Evolutionary conservation across 2,888 invertebrate species (phyloP), one percentile per base, ranked within the genome.

Genomic region (Limnephilus marmoratus): DNA sequence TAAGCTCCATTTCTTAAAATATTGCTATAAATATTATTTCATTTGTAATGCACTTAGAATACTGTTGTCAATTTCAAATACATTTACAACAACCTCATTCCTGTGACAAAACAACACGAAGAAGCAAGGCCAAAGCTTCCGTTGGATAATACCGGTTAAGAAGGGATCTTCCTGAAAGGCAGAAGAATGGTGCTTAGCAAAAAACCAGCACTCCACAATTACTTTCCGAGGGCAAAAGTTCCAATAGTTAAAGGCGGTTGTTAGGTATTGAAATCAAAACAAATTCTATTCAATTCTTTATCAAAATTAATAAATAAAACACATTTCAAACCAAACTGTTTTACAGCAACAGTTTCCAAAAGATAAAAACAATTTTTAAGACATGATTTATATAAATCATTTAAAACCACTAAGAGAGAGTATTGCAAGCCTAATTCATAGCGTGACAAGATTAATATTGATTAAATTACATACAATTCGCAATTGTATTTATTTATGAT

Each of bases 31-130:
- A 68, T 68, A 68, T 68, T 68, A 68, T 9, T 68, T 68, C 7
- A 68, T 68, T 68, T 68, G 68, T 68, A 68, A 68, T 68, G 68
- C 68, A 68, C 68, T n/a, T 68, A 68, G 68, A 68, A 68, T n/a
- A 68, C 68, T 68, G 68, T 68, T 68, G 68, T 68, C n/a, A 68
- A 68, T 9, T 68, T 68, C 68, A 68, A 68, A 68, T 68, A 68
- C 68, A 68, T 68, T 68, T 68, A n/a, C 7, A 68, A 68, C 2
- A 7, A 68, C 24, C 68, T 68, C 68, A n/a, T 68, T 68, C 68
- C 24, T 9, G 68, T 24, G 68, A 68, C n/a, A 24, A 68, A 68
- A 49, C 41, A 68, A 68, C 68, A 68, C 68, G n/a, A 68, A 68
- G 24, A 68, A 68, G 68, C 68, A 68, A 68, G n/a, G 68, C 68